Evolutionary conservation across 1,140 invertebrate species (phyloP).

Genomic region (Pseudomyrmex gracilis): DNA sequence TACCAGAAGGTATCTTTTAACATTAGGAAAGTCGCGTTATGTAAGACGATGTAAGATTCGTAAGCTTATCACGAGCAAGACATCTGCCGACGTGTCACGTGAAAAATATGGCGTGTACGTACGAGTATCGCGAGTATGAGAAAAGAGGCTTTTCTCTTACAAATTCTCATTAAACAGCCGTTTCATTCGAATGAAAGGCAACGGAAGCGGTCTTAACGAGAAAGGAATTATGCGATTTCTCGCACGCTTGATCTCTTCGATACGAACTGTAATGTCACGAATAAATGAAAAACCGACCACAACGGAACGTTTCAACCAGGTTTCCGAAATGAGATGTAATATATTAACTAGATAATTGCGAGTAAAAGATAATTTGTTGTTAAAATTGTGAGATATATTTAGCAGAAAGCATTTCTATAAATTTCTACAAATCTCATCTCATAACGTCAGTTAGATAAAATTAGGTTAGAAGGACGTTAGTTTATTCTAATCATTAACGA

Average conservation of each 20-base stretch:
- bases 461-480: neutral
- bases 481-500: neutral
- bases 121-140: slow-evolving; percentile 56
- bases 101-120: slow-evolving; percentile 66
- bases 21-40: slow-evolving; percentile 55
- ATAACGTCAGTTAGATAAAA: neutral
- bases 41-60: slow-evolving; percentile 49
- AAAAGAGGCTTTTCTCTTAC: slow-evolving; percentile 66
- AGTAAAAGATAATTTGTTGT: too few relatives aligned
- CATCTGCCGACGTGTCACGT: slow-evolving; percentile 47
- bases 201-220: slow-evolving; percentile 66
- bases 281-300: neutral
- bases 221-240: slow-evolving; percentile 43
- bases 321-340: neutral
- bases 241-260: slow-evolving; percentile 14
- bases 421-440: neutral
- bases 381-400: neutral
- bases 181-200: slow-evolving; percentile 65
- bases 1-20: slow-evolving; percentile 35
- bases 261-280: neutral
- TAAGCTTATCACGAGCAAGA: slow-evolving; percentile 57
- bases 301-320: neutral
- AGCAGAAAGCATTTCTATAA: neutral
- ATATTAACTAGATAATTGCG: too few relatives aligned
- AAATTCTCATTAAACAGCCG: slow-evolving; percentile 69